phyloP scores from a whole-genome alignment of 1,140 invertebrate genomes.

The Venturia canescens region DNA sequence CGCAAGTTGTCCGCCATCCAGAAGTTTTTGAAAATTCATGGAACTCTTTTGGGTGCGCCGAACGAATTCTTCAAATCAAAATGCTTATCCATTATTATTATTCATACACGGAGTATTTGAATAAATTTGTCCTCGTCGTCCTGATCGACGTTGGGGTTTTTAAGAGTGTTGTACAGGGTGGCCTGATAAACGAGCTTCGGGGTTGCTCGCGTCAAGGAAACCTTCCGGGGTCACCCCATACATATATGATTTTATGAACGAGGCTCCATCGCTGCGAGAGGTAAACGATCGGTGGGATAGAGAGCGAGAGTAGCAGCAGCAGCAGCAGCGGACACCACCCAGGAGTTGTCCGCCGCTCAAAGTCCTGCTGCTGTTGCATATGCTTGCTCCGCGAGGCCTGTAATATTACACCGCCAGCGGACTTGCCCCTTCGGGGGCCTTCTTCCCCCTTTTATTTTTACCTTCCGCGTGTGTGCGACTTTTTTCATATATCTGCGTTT shows the following conservation, averaged over 20 bases:
- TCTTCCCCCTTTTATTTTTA: conserved; percentile 18
- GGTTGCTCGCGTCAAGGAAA: conserved; percentile 28
- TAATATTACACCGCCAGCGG: conserved; percentile 52
- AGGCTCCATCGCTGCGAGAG: conserved; percentile 30
- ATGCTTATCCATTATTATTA: too few species aligned
- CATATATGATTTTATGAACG: neutral
- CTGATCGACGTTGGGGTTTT: too few species aligned
- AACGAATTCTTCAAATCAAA: too few species aligned
- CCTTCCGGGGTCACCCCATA: conserved; percentile 47
- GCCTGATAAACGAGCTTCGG: conserved; percentile 2
- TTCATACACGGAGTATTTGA: too few species aligned
- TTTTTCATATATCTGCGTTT: neutral
- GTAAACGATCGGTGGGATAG: conserved; percentile 22
- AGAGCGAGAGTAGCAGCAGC: conserved; percentile 18
- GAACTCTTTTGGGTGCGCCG: too few species aligned
- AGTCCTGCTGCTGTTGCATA: conserved; percentile 29
- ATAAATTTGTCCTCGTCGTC: too few species aligned
- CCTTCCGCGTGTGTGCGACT: neutral
- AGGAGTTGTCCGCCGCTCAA: conserved; percentile 39
- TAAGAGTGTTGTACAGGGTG: neutral
- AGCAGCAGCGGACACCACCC: conserved; percentile 49
- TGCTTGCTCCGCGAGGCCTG: conserved; percentile 43
- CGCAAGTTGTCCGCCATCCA: too few species aligned
- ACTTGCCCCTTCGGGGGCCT: conserved; percentile 6
- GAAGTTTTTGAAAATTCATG: too few species aligned